These are phyloP conservation scores for Pristionchus entomophagus DNA, from an alignment of 2,888 invertebrate genomes.

Conservation along the genomic window DNA sequence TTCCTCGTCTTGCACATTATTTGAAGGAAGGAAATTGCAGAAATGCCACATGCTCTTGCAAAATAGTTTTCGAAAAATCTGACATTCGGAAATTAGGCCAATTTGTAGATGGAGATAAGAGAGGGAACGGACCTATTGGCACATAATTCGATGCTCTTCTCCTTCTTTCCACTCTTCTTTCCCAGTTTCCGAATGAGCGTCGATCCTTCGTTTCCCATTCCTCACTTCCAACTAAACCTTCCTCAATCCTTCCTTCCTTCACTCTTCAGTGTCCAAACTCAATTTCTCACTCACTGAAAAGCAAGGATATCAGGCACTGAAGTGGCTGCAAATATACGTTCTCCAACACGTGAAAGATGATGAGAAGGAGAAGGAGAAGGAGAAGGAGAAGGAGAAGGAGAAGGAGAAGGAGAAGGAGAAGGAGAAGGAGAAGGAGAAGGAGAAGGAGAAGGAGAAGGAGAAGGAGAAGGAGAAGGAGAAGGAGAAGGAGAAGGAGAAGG, in stretches of 20 bases:
- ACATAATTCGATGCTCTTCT: constrained; percentile 16
- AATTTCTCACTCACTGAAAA: not conserved
- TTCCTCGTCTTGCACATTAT: not conserved
- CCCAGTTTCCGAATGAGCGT: constrained; percentile 56
- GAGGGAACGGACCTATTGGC: constrained; percentile 12
- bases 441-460: too few species aligned
- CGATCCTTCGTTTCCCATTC: constrained; percentile 65
- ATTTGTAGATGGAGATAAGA: too few species aligned
- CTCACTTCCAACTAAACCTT: not conserved
- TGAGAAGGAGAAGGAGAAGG: too few species aligned
- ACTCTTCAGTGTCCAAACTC: too few species aligned
- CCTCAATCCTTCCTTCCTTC: too few species aligned
- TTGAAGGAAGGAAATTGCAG: not conserved
- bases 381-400: too few species aligned
- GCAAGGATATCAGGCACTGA: not conserved
- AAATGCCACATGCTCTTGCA: too few species aligned
- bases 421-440: too few species aligned
- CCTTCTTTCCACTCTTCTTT: constrained; percentile 50
- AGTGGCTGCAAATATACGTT: not conserved
- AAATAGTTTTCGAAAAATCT: not conserved
- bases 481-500: too few species aligned
- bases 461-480: too few species aligned
- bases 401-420: too few species aligned
- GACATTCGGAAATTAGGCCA: not conserved
- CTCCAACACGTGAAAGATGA: too few species aligned